phyloP scores from a whole-genome alignment of 2,797 vertebrate genomes.

The Cryptoblepharus egeriae region DNA sequence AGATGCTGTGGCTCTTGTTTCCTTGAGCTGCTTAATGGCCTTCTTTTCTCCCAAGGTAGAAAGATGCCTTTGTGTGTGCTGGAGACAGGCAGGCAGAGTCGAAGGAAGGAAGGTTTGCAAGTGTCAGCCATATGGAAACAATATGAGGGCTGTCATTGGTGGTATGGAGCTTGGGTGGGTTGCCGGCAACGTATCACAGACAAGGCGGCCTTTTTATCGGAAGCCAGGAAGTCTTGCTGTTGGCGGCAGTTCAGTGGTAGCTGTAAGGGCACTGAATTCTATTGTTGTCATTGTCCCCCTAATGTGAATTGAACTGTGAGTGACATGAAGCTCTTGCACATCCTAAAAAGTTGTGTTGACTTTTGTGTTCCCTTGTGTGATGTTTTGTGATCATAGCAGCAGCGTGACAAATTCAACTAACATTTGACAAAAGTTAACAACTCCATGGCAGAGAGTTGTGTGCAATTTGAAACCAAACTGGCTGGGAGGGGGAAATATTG shows the following conservation, averaged over 20 bases:
- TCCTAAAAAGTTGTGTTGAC: neutral
- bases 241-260: neutral
- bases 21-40: slow-evolving; percentile 52
- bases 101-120: slow-evolving; percentile 50
- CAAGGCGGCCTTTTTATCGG: slow-evolving; percentile 53
- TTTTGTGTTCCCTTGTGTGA: neutral
- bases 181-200: neutral
- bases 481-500: neutral
- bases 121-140: slow-evolving; percentile 50
- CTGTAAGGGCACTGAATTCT: slow-evolving; percentile 28
- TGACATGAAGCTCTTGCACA: neutral
- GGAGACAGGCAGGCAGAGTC: slow-evolving; percentile 14
- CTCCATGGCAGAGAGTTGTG: neutral
- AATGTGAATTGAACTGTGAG: neutral
- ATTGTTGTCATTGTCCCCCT: accelerated
- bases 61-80: slow-evolving; percentile 57
- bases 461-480: neutral
- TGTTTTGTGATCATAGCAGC: neutral
- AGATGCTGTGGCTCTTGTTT: slow-evolving; percentile 76
- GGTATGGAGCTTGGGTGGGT: slow-evolving; percentile 37
- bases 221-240: slow-evolving; percentile 3
- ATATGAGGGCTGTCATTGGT: slow-evolving; percentile 44
- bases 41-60: slow-evolving; percentile 4
- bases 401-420: neutral
- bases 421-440: neutral